phyloP scores from a whole-genome alignment of 2,797 vertebrate genomes.

The Catharus ustulatus region DNA sequence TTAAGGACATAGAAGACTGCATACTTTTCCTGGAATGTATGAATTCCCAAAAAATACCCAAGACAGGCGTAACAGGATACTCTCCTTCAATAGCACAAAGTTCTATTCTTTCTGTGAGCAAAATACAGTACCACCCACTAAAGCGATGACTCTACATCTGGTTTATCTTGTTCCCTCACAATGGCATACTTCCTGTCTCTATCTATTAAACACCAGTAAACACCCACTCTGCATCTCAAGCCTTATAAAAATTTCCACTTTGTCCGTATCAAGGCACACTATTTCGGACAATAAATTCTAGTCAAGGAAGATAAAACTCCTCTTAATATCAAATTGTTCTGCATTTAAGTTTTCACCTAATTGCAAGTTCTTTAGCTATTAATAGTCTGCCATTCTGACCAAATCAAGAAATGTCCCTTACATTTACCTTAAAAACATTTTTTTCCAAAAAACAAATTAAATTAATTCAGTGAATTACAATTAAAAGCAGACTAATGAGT shows the following conservation, averaged over 20 bases:
- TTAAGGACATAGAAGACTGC: conserved; percentile 5
- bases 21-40: conserved; percentile 11
- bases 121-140: conserved; percentile 53
- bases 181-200: conserved; percentile 38
- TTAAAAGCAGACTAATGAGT: background rate
- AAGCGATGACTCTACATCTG: conserved; percentile 41
- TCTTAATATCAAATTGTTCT: background rate
- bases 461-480: background rate
- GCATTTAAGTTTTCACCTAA: background rate
- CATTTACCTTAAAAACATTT: background rate
- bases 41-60: background rate
- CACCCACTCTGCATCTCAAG: conserved; percentile 33
- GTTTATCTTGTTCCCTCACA: conserved; percentile 55
- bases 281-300: background rate
- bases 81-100: conserved; percentile 52
- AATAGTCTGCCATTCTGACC: background rate
- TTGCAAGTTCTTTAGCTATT: background rate
- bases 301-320: background rate
- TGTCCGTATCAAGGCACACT: background rate
- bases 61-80: conserved; percentile 32
- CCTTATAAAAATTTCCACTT: background rate
- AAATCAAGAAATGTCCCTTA: background rate
- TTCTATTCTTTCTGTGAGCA: conserved; percentile 49
- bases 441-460: background rate
- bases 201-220: conserved; percentile 36